Base-by-base conservation (phyloP, 2,113 vertebrate genomes). In the Elachura formosa region DNA sequence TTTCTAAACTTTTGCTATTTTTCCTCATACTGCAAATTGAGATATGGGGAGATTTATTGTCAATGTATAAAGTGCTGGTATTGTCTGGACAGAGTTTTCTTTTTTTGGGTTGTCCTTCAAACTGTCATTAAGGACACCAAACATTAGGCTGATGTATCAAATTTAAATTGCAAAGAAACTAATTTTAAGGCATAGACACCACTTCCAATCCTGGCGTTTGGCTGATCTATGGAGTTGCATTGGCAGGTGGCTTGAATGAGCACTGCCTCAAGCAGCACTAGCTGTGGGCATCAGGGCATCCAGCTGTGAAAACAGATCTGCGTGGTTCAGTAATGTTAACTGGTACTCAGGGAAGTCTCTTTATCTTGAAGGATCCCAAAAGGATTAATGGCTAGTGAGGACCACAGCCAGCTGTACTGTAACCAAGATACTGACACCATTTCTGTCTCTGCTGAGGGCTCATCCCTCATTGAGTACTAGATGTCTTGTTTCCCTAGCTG, bases 181-280 rank as follows among this genome's bases (percentile, higher is more conserved):
- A 20, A 86, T 66, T 93, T 88, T 92, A 87, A 87, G 56, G 80
- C 59, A 88, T 10, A 78, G 61, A 74, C 85, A 91, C 10, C 5
- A 16, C 72, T 90, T 64, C 61, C 67, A 83, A 1, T 64, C 80
- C 86, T 87, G 74, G 76, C 69, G 91, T 95, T 96, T 95, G 91
- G 91, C 69, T 97, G 73, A 94, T 94, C 63, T 79, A 26, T 84
- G 51, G 54, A 52, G 26, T 5, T 85, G 38, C 31, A 22, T 82
- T 98, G 96, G 96, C 92, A 97, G 93, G 93, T 94, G 84, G 26
- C 56, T 96, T 96, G 92, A 96, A 91, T 79, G 93, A 96, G 41
- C 29, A 5, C 75, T 90, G 91, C 76, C 93, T 96, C 90, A 92
- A 94, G 91, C 79, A 89, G 71, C 94, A 23, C 11, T 81, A 93